Base-by-base conservation (phyloP, 2,113 vertebrate species). In the Psilopogon haemacephalus region DNA sequence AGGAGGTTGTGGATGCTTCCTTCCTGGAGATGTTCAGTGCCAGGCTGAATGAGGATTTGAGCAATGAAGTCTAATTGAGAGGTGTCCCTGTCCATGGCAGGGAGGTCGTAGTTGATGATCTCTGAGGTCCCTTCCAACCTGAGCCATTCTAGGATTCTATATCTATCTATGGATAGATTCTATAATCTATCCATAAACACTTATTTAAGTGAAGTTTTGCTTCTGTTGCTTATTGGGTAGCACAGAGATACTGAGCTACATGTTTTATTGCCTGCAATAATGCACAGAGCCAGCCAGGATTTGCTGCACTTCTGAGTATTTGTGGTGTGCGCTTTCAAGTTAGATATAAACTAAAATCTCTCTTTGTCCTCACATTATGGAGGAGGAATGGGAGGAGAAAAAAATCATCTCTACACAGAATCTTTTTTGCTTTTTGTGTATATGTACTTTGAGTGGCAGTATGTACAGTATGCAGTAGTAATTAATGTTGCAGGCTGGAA, bases 401-500 rank as follows among this genome's bases (percentile, higher is more conserved):
- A 56, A 70, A 79, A 63, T 90, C 63, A 86, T 6, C 52, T 65
- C 27, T 44, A 18, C 20, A 5, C 63, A n/a, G 83, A 73, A 42
- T 62, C 23, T 44, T 83, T 48, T 72, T 63, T 11, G n/a, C 42
- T 84, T 52, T 62, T 33, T 54, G 3, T 58, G 19, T 76, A 5
- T 6, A 9, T 78, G 24, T 48, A 54, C 78, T 81, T 37, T n/a
- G 67, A 40, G 58, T 64, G 37, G 46, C 21, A 13, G n/a, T 35
- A 37, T 65, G 68, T 86, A 71, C 42, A 58, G 59, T 87, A 48
- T 82, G 77, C 70, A 15, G 84, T 72, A 82, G 92, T 77, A 81
- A 93, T 92, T 89, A 91, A 86, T 81, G 60, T 64, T 84, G 72
- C 81, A 80, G 79, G 75, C 87, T 91, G 85, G 54, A 95, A 89